These are phyloP conservation scores for Tringa solitaria DNA, from an alignment of 2,113 vertebrate genomes.

Conservation along the genomic window DNA sequence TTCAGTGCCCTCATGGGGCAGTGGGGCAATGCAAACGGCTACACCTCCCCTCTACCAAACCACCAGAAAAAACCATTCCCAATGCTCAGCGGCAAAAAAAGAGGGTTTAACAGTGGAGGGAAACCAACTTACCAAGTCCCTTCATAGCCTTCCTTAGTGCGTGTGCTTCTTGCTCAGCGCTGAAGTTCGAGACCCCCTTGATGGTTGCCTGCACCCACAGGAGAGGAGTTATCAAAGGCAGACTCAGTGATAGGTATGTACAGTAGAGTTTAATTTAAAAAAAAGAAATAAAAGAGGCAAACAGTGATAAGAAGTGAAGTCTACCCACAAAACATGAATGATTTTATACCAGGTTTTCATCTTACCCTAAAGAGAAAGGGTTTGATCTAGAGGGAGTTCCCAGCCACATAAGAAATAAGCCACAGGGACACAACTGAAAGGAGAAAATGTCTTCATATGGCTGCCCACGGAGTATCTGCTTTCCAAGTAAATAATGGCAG, in stretches of 20 bases:
- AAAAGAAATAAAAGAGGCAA: neutral
- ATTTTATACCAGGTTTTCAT: neutral
- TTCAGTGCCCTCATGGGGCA: neutral
- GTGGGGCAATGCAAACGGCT: neutral
- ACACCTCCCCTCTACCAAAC: neutral
- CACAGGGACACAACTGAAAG: neutral
- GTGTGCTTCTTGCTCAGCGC: constrained; percentile 79
- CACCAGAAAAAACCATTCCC: neutral
- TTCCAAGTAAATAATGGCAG: neutral
- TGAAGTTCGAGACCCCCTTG: constrained; percentile 81
- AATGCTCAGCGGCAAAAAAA: neutral
- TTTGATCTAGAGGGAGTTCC: neutral
- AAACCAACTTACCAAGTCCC: constrained; percentile 83
- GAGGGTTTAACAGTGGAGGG: neutral
- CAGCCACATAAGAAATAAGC: neutral
- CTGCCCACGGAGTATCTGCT: neutral
- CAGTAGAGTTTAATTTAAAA: neutral
- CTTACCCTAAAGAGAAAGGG: neutral
- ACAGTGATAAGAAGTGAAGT: neutral
- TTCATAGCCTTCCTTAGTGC: constrained; percentile 90
- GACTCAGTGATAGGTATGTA: neutral
- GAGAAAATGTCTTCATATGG: neutral
- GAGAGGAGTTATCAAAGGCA: neutral
- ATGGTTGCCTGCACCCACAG: constrained; percentile 73
- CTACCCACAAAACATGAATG: neutral